Evolutionary conservation across 2,888 invertebrate species (phyloP).

Genomic region (Brenthis daphne): DNA sequence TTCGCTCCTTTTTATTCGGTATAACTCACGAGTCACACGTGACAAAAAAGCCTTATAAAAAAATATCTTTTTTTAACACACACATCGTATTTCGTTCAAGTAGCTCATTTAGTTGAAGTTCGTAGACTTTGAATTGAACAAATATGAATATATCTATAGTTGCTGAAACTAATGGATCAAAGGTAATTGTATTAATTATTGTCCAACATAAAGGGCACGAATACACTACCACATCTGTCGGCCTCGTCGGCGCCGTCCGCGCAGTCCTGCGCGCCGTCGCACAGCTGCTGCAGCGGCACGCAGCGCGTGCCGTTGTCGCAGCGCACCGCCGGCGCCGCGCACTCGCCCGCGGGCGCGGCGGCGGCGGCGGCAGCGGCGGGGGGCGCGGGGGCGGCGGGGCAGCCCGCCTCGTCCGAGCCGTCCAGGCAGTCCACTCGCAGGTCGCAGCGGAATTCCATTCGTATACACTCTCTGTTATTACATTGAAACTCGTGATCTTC

Average conservation of each 20-base stretch:
- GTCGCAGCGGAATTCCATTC: conserved; percentile 85
- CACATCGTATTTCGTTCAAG: too few relatives aligned
- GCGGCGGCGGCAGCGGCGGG: conserved; percentile 22
- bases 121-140: too few relatives aligned
- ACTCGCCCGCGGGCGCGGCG: conserved; percentile 46
- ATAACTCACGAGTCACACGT: too few relatives aligned
- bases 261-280: conserved; percentile 88
- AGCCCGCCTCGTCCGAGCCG: conserved; percentile 87
- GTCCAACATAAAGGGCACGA: too few relatives aligned
- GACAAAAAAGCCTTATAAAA: too few relatives aligned
- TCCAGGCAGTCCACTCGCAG: conserved; percentile 87
- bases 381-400: conserved; percentile 51
- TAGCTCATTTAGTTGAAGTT: too few relatives aligned
- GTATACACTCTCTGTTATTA: conserved; percentile 84
- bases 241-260: conserved; percentile 91
- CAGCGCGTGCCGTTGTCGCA: conserved; percentile 89
- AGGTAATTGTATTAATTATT: too few relatives aligned
- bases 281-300: conserved; percentile 86
- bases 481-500: conserved; percentile 85
- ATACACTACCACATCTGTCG: conserved; percentile 81
- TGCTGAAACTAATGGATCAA: too few relatives aligned
- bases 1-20: too few relatives aligned
- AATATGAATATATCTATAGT: too few relatives aligned
- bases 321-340: conserved; percentile 43
- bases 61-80: too few relatives aligned